phyloP scores from a whole-genome alignment of 2,888 invertebrate genomes.

The Acanthopleura granulata region DNA sequence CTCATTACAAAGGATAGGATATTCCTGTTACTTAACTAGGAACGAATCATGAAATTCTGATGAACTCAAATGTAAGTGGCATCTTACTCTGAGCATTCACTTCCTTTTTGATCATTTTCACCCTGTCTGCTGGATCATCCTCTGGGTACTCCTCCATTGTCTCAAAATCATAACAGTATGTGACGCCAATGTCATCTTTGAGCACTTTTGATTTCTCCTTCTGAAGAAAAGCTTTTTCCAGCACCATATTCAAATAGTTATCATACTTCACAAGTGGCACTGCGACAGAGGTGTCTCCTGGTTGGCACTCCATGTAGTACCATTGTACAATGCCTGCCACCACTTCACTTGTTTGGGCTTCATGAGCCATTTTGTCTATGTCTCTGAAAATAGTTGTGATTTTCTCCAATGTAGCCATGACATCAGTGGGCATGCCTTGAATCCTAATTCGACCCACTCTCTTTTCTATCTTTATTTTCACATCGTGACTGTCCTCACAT shows the following conservation, averaged over 20 bases:
- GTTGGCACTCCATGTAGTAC: conserved; percentile 32
- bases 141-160: not conserved
- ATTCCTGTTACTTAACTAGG: too few species aligned
- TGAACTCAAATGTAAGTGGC: not conserved
- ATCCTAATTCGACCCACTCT: conserved; percentile 31
- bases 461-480: conserved; percentile 34
- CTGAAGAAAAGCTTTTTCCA: not conserved
- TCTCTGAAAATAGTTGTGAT: conserved; percentile 32
- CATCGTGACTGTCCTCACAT: conserved; percentile 6
- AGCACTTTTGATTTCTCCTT: not conserved
- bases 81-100: not conserved
- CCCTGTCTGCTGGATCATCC: not conserved
- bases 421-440: conserved; percentile 30
- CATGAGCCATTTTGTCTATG: conserved; percentile 26
- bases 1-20: too few species aligned
- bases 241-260: not conserved
- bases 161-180: not conserved
- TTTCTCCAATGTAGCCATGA: conserved; percentile 28
- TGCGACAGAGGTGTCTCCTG: conserved; percentile 24
- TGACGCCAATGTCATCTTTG: not conserved
- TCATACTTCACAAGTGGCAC: not conserved
- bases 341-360: conserved; percentile 28
- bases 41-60: too few species aligned
- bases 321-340: conserved; percentile 33
- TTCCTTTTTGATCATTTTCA: not conserved